Evolutionary conservation across 2,888 invertebrate genomes (phyloP), one percentile per base, ranked within the genome.

Genomic region (Ophion costatus): DNA sequence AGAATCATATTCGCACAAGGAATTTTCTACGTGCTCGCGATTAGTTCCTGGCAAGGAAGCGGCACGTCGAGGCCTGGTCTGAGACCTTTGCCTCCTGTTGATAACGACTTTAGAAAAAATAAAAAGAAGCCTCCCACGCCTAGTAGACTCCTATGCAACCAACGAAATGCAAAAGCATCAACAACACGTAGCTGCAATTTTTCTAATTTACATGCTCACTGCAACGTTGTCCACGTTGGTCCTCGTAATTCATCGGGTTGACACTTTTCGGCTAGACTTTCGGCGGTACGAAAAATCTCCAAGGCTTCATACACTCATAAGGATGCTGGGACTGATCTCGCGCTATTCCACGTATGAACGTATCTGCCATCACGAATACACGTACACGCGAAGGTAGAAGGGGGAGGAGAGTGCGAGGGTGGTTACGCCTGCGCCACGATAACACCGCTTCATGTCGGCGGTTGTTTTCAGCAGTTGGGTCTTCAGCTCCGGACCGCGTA

Each of bases 401-500:
- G 61, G 71, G 78, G 63, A 82, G 80, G 69, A 67, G 38, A 38
- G 9, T 9, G 83, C 59, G 69, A 79, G 61, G 69, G 77, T 82
- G 78, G 74, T 74, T 66, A 86, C 88, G 87, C 87, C 85, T 86
- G 88, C 88, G 88, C 87, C 74, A 75, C 83, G 81, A 63, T 78
- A 69, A 82, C 76, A 63, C 82, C 38, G 76, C 74, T 66, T 61
- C 76, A 86, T 67, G 83, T 80, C 67, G 80, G 83, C 67, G 78
- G 88, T 88, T 88, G 91, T 90, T 92, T 92, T 88, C 90, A 89
- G 88, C 92, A 92, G 93, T 93, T 91, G 92, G 92, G 90, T 90
- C 90, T 92, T 91, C 90, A 92, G 91, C 92, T 90, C 91, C 91
- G 92, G 89, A 90, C 91, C 92, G 93, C 90, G 91, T 89, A 89